Conservation (phyloP, 2,888 invertebrate species). For the Thecocarcelia acutangulata region DNA sequence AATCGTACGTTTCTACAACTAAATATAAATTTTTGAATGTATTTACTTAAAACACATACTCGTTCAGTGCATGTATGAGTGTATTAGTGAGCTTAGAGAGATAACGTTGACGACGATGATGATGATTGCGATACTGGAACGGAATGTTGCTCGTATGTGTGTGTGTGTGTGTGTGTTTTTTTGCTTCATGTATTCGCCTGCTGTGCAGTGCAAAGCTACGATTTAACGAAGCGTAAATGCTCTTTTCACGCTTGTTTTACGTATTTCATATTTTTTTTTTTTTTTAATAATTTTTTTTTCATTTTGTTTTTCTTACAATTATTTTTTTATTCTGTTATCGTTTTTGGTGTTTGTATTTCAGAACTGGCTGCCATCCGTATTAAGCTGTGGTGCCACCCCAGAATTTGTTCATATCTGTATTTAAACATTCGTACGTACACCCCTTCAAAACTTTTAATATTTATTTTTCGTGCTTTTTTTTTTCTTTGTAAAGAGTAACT, state of each 20-base stretch:
- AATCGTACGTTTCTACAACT: slow-evolving; percentile 44
- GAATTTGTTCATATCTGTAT: slow-evolving; percentile 4
- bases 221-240: slow-evolving; percentile 69
- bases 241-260: slow-evolving; percentile 70
- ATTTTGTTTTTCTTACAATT: slow-evolving; percentile 32
- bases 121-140: background rate
- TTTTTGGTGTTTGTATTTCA: slow-evolving; percentile 30
- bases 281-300: slow-evolving; percentile 21
- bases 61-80: slow-evolving; percentile 19
- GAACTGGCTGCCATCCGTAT: slow-evolving; percentile 15
- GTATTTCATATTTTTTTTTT: slow-evolving; percentile 51
- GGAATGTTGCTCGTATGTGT: slow-evolving; percentile 27
- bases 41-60: background rate
- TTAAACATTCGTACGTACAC: background rate
- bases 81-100: slow-evolving; percentile 15
- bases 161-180: background rate
- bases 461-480: background rate
- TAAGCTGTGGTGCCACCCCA: background rate
- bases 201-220: slow-evolving; percentile 42
- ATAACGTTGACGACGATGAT: slow-evolving; percentile 12
- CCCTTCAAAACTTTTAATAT: slow-evolving; percentile 15
- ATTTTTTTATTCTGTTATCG: slow-evolving; percentile 33
- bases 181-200: slow-evolving; percentile 10
- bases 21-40: slow-evolving; percentile 23
- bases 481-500: slow-evolving; percentile 1